phyloP scores from a whole-genome alignment of 2,113 vertebrate species.

The Turnix velox region DNA sequence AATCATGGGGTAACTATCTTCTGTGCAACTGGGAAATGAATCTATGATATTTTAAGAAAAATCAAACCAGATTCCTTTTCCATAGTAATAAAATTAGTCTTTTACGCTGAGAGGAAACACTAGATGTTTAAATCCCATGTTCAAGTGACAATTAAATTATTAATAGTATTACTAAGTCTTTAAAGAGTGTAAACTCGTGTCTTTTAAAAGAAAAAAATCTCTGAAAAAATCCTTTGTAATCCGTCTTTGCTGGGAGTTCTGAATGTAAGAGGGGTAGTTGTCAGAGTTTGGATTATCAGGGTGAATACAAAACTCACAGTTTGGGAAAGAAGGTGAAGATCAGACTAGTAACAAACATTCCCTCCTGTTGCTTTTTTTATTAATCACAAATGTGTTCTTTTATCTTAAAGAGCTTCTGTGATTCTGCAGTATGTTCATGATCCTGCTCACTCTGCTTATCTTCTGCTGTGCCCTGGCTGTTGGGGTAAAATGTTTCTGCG shows the following conservation, averaged over 20 bases:
- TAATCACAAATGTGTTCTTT: neutral
- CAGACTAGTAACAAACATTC: neutral
- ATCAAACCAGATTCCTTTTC: neutral
- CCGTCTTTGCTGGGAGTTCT: neutral
- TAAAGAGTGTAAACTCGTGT: neutral
- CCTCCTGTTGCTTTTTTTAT: neutral
- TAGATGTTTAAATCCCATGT: neutral
- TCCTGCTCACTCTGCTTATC: neutral
- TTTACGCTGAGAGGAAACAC: neutral
- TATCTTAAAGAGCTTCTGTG: neutral
- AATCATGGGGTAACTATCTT: neutral
- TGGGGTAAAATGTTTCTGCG: neutral
- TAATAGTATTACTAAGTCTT: neutral
- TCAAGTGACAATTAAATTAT: neutral
- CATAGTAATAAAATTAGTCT: neutral
- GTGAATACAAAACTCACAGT: fast-evolving
- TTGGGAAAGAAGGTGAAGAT: neutral
- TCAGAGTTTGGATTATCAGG: neutral
- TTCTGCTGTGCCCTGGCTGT: neutral
- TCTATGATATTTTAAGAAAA: neutral
- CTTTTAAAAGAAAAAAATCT: neutral
- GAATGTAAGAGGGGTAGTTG: neutral
- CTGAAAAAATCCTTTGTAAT: neutral
- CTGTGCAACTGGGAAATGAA: neutral
- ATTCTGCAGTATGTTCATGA: neutral